Evolutionary conservation across 2,113 vertebrate genomes (phyloP).

Genomic region (Chrysochloris asiatica): DNA sequence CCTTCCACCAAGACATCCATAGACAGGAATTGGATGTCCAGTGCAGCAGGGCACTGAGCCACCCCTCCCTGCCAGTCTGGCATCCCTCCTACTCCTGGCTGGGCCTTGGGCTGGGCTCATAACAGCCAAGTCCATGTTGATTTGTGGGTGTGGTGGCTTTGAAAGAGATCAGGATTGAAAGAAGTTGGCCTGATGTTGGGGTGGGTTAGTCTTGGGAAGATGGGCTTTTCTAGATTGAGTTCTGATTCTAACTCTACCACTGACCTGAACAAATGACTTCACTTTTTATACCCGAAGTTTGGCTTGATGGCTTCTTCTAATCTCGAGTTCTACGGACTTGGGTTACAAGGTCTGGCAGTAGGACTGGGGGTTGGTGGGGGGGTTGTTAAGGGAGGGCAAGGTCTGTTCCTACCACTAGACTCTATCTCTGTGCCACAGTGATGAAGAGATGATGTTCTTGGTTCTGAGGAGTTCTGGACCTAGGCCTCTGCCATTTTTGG

Average conservation of each 20-base stretch:
- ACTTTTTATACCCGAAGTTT: neutral
- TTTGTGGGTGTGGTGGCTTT: neutral
- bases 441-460: neutral
- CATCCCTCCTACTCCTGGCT: neutral
- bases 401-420: neutral
- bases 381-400: neutral
- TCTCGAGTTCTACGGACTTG: neutral
- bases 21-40: neutral
- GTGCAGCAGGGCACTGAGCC: neutral
- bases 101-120: neutral
- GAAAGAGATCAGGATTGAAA: neutral
- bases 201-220: neutral
- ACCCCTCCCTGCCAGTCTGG: neutral
- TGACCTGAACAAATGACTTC: neutral
- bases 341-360: neutral
- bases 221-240: neutral
- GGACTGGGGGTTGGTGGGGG: too few species aligned
- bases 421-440: neutral
- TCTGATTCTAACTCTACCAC: neutral
- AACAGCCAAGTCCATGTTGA: neutral
- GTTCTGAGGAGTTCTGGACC: neutral
- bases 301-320: neutral
- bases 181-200: neutral
- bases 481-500: neutral
- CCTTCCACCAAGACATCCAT: neutral